These are phyloP conservation scores for Nysson spinosus DNA, from an alignment of 2,888 invertebrate species.

Conservation along the genomic window DNA sequence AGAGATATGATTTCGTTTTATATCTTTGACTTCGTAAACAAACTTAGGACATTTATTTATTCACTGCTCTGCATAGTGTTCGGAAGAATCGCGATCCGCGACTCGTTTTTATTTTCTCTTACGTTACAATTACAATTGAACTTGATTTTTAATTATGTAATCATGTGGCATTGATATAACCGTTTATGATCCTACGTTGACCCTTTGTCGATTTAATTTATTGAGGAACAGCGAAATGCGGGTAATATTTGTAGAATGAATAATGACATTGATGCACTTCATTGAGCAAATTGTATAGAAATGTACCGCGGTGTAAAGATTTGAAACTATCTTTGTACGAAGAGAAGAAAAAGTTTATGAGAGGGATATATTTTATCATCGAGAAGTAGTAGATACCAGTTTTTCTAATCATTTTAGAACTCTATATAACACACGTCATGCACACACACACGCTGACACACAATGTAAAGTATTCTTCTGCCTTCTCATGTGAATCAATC, in stretches of 20 bases:
- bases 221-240: conserved; percentile 18
- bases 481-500: conserved; percentile 41
- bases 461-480: conserved; percentile 28
- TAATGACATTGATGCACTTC: conserved; percentile 9
- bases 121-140: no score
- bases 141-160: background rate
- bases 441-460: no score
- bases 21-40: conserved; percentile 2
- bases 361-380: conserved; percentile 35
- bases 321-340: no score
- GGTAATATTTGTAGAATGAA: conserved; percentile 14
- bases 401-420: conserved; percentile 32
- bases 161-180: conserved; percentile 33
- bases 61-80: no score
- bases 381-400: conserved; percentile 28
- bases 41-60: background rate
- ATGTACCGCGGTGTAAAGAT: conserved; percentile 24
- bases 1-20: conserved; percentile 17
- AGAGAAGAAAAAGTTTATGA: conserved; percentile 19
- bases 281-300: conserved; percentile 30
- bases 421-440: no score
- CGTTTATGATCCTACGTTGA: conserved; percentile 15
- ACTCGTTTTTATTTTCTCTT: no score
- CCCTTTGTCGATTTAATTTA: conserved; percentile 7
- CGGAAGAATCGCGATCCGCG: no score